phyloP scores from a whole-genome alignment of 2,797 vertebrate species.

The Pseudocheirus occidentalis region DNA sequence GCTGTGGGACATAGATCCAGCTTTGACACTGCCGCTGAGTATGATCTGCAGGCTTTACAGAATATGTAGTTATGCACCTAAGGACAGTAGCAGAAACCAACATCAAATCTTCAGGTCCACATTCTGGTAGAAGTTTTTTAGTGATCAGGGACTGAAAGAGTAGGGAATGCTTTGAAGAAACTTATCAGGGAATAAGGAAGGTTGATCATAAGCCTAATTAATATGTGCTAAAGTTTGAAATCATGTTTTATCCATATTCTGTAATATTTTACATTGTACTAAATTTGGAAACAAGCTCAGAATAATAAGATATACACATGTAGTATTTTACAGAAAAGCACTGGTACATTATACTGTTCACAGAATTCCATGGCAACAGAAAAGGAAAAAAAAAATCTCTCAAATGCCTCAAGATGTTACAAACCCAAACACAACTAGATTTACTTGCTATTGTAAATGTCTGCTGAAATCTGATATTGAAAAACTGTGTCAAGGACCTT shows the following conservation, averaged over 20 bases:
- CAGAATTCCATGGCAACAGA: not conserved
- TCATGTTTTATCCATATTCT: not conserved
- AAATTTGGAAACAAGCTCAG: not conserved
- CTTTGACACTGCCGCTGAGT: not conserved
- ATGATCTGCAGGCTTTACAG: not conserved
- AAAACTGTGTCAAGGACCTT: not conserved
- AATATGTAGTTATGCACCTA: not conserved
- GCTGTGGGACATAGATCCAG: not conserved
- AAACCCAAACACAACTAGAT: not conserved
- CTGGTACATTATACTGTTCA: not conserved
- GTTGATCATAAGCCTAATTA: not conserved
- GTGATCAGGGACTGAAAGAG: not conserved
- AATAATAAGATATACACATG: not conserved
- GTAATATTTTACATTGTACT: not conserved
- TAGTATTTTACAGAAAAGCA: not conserved
- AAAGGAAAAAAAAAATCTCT: not conserved
- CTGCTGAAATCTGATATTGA: not conserved
- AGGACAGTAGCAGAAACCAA: not conserved
- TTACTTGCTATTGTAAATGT: not conserved
- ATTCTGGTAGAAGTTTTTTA: not conserved
- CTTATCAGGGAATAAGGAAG: not conserved
- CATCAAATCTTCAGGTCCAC: not conserved
- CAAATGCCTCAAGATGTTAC: not conserved
- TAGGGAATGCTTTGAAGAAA: not conserved
- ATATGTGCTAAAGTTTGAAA: not conserved